Conservation (phyloP, 1,140 invertebrate species). For the Ditylenchus dipsaci region DNA sequence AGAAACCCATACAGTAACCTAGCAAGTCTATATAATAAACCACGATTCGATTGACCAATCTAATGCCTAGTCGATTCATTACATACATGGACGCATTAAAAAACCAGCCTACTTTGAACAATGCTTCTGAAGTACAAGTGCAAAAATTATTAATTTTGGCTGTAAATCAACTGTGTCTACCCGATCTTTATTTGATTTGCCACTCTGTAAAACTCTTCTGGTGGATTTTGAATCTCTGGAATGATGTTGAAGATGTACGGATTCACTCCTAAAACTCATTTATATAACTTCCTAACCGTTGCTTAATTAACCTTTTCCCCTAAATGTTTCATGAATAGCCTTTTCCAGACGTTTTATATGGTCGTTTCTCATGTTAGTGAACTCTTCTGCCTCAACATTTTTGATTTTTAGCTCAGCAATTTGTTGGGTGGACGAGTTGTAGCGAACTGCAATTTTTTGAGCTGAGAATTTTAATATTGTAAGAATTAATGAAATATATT, state of each 20-base stretch:
- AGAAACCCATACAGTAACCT: no score
- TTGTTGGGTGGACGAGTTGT: constrained; percentile 46
- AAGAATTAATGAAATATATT: neutral
- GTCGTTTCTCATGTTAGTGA: constrained; percentile 35
- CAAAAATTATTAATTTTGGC: neutral
- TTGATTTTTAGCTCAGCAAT: constrained; percentile 44
- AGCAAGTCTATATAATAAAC: no score
- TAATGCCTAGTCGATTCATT: no score
- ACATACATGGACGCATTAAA: neutral
- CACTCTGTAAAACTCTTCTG: constrained; percentile 2
- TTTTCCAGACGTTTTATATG: constrained; percentile 40
- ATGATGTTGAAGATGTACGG: constrained; percentile 54
- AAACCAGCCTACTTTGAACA: no score
- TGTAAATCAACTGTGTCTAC: neutral
- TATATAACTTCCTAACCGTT: no score
- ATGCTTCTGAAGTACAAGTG: neutral
- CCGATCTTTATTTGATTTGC: constrained; percentile 12
- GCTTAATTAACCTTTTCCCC: constrained; percentile 23
- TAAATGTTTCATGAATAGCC: constrained; percentile 48
- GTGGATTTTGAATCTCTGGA: constrained; percentile 20
- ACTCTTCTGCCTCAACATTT: constrained; percentile 52
- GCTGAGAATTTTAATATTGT: neutral
- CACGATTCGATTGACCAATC: no score
- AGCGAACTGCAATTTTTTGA: constrained; percentile 30
- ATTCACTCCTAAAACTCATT: constrained; percentile 31